Conservation (phyloP, 2,113 vertebrate species). For the Python bivittatus region DNA sequence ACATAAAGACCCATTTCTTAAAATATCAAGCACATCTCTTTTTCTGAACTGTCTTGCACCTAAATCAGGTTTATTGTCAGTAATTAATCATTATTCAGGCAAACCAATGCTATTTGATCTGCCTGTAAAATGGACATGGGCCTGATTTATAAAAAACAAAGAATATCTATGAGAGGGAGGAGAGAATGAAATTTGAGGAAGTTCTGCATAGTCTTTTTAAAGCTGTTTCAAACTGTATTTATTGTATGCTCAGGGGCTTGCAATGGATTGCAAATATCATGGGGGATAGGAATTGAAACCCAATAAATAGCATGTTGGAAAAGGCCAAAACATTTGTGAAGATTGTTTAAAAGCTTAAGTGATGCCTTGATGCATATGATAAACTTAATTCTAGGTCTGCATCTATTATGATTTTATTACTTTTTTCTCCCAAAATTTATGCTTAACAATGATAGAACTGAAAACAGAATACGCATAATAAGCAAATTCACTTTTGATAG, state of each 20-base stretch:
- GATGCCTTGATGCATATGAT: background rate
- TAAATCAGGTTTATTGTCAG: background rate
- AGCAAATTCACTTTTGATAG: background rate
- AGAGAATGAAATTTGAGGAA: background rate
- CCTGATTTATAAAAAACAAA: background rate
- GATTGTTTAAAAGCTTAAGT: background rate
- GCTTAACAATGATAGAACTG: background rate
- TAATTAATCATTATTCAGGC: constrained; percentile 8
- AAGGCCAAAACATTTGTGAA: background rate
- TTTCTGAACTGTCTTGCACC: background rate
- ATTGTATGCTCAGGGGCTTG: constrained; percentile 3
- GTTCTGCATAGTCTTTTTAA: background rate
- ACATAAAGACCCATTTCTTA: background rate
- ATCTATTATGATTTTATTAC: background rate
- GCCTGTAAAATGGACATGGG: background rate
- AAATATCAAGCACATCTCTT: background rate
- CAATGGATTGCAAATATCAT: background rate
- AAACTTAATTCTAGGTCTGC: background rate
- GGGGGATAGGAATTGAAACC: background rate
- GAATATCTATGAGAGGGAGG: background rate
- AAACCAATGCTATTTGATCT: background rate
- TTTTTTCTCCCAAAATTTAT: background rate
- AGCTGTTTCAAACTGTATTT: background rate
- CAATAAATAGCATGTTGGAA: background rate
- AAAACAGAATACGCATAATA: constrained; percentile 18